A percentile compares a stretch with the other conserved stretches of the same genome.
Evolutionary conservation across 2,113 vertebrate genomes (phyloP).

Genomic region (Neolamprologus toae): DNA sequence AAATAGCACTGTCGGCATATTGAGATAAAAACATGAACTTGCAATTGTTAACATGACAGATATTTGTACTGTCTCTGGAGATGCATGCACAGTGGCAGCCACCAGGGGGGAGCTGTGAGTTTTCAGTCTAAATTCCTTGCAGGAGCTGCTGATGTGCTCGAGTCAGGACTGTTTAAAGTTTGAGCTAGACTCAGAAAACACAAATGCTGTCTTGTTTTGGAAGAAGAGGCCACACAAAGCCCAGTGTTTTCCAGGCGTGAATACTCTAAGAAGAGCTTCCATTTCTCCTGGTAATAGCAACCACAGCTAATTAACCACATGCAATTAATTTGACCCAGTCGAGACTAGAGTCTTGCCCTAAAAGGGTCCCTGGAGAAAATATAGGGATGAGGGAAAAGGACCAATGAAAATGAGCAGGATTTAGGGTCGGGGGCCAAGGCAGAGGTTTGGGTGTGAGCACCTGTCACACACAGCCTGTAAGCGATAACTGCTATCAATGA

Average conservation of each 20-base stretch:
- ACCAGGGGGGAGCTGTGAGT: constrained; percentile 61
- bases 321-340: constrained; percentile 45
- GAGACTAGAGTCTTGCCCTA: constrained; percentile 12
- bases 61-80: neutral
- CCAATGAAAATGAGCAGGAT: constrained; percentile 48
- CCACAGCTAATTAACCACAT: constrained; percentile 56
- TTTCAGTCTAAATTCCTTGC: neutral
- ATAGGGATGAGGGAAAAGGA: neutral
- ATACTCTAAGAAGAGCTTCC: neutral
- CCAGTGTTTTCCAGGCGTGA: constrained; percentile 20
- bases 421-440: constrained; percentile 9
- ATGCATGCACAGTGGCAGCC: neutral
- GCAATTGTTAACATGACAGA: neutral
- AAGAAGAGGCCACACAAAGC: neutral
- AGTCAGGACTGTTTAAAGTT: neutral
- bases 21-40: neutral
- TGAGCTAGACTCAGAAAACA: neutral
- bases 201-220: constrained; percentile 17
- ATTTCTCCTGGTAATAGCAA: constrained; percentile 26
- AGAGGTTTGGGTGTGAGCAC: constrained; percentile 54
- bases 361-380: constrained; percentile 34
- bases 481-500: constrained; percentile 58
- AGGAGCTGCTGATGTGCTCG: neutral
- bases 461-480: constrained; percentile 57
- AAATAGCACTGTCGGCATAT: neutral